These are phyloP conservation scores for Thumatha senex DNA, from an alignment of 2,888 invertebrate genomes.

Conservation along the genomic window DNA sequence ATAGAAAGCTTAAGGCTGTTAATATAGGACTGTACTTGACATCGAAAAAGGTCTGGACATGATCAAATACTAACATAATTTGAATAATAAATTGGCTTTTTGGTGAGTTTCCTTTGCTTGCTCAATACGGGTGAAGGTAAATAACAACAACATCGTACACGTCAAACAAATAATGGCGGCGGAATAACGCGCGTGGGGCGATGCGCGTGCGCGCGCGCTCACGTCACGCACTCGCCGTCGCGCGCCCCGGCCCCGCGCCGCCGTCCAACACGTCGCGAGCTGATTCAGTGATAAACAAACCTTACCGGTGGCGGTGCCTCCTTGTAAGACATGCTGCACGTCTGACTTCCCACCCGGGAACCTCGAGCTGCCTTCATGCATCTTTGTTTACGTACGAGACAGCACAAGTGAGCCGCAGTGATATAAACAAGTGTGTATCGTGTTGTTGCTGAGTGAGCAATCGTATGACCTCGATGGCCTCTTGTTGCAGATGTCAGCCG, in stretches of 20 bases:
- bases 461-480: constrained; percentile 73
- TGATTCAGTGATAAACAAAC: constrained; percentile 72
- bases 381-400: constrained; percentile 64
- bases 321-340: constrained; percentile 66
- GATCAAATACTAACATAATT: too few species aligned
- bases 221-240: constrained; percentile 30
- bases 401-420: constrained; percentile 67
- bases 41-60: too few species aligned
- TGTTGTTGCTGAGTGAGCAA: constrained; percentile 33
- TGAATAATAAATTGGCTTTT: too few species aligned
- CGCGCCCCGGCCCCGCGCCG: constrained; percentile 27
- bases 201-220: constrained; percentile 38
- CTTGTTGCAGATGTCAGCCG: constrained; percentile 78
- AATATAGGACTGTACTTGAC: too few species aligned
- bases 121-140: constrained; percentile 15
- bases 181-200: constrained; percentile 26
- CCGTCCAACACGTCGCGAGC: constrained; percentile 30
- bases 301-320: constrained; percentile 60
- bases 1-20: too few species aligned
- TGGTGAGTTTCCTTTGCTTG: background rate
- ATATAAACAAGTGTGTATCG: constrained; percentile 25
- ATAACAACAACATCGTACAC: constrained; percentile 20
- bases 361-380: constrained; percentile 69
- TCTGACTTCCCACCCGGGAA: constrained; percentile 60
- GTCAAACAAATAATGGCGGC: constrained; percentile 33